Conservation (phyloP, 2,113 vertebrate species). For the Spheniscus mendiculus region DNA sequence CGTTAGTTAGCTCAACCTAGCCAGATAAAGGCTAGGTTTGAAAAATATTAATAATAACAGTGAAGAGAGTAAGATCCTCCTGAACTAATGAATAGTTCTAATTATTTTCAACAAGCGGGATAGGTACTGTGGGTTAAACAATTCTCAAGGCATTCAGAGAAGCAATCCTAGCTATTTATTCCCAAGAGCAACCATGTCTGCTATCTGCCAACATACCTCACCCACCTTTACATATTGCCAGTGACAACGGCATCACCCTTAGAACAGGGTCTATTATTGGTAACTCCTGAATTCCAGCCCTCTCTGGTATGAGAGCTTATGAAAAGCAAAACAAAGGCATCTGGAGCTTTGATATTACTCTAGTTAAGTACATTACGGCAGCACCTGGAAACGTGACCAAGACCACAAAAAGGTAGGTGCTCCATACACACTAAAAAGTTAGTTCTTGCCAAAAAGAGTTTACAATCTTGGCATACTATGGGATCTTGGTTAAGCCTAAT, state of each 20-base stretch:
- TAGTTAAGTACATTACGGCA: neutral
- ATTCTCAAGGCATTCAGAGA: neutral
- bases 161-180: neutral
- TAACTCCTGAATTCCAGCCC: neutral
- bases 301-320: neutral
- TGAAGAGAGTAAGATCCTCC: neutral
- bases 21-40: neutral
- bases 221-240: neutral
- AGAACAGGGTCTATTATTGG: neutral
- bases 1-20: neutral
- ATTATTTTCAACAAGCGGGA: neutral
- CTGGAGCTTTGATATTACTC: neutral
- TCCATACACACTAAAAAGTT: neutral
- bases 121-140: neutral
- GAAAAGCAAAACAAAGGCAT: constrained; percentile 19
- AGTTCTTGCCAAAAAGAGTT: neutral
- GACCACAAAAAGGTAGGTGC: neutral
- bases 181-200: neutral
- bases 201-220: constrained; percentile 18
- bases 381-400: neutral
- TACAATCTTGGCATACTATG: neutral
- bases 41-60: neutral
- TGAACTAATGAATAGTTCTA: neutral
- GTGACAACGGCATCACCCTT: neutral
- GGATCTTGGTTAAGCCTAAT: neutral